Percentiles rank a stretch among this genome's conserved stretches.
Evolutionary conservation across 2,888 invertebrate species (phyloP).

Genomic region (Epirrhoe alternata): DNA sequence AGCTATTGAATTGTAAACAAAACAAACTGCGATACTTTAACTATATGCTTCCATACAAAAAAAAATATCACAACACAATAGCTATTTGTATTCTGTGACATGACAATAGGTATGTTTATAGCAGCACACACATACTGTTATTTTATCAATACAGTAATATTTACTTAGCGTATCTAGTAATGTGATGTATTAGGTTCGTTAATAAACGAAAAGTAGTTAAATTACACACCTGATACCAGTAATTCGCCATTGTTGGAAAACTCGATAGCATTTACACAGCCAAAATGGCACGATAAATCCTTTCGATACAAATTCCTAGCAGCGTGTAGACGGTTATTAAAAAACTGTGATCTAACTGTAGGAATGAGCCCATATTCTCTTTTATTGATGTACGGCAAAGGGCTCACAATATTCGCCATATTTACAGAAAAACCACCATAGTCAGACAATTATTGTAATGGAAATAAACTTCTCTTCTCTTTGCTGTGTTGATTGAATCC

Average conservation of each 20-base stretch:
- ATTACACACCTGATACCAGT: slow-evolving; percentile 91
- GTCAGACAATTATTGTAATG: slow-evolving; percentile 58
- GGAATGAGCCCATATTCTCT: slow-evolving; percentile 86
- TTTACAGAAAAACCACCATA: slow-evolving; percentile 75
- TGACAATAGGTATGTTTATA: background rate
- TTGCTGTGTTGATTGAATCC: background rate
- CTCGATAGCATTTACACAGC: slow-evolving; percentile 98
- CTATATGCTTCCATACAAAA: too few species aligned
- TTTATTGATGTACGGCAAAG: slow-evolving; percentile 85
- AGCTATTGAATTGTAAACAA: background rate
- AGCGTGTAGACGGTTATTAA: slow-evolving; percentile 86
- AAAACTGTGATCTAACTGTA: slow-evolving; percentile 85
- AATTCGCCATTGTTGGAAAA: slow-evolving; percentile 95
- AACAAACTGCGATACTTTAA: background rate
- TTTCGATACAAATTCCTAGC: slow-evolving; percentile 92
- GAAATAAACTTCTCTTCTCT: slow-evolving; percentile 3
- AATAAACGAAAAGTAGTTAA: background rate
- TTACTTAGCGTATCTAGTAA: background rate
- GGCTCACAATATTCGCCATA: slow-evolving; percentile 84
- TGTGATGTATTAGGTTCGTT: background rate
- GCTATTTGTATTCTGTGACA: too few species aligned
- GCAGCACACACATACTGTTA: background rate
- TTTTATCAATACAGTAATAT: background rate
- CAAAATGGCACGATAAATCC: slow-evolving; percentile 95
- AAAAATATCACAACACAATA: too few species aligned